Percentiles rank a stretch among this genome's conserved stretches.
Evolutionary conservation across 2,888 invertebrate species (phyloP).

Genomic region (Byasa hedistus): DNA sequence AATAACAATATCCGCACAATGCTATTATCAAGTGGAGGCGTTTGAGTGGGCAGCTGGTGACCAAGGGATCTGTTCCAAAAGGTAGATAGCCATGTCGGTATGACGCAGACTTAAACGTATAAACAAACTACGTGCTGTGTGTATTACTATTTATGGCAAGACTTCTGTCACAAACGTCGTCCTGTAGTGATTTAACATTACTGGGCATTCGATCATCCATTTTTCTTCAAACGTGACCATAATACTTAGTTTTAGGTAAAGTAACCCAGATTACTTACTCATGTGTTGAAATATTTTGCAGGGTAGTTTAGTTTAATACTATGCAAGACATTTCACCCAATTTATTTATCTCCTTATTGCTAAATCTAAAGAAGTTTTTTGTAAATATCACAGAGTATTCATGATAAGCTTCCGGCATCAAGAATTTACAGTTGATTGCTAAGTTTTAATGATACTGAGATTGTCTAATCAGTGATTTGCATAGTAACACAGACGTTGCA

Average conservation of each 20-base stretch:
- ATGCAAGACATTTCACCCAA: too few relatives aligned
- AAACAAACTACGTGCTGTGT: conserved; percentile 35
- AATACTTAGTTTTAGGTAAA: conserved; percentile 8
- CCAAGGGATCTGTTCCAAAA: conserved; percentile 56
- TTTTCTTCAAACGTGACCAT: conserved; percentile 37
- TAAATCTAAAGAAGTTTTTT: too few relatives aligned
- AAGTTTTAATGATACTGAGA: too few relatives aligned
- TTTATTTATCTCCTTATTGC: too few relatives aligned
- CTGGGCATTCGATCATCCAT: conserved; percentile 33
- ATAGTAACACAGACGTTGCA: too few relatives aligned
- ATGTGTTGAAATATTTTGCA: neutral
- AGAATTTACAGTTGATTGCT: too few relatives aligned
- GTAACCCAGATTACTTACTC: neutral
- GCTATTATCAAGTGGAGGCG: conserved; percentile 46
- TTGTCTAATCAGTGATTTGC: too few relatives aligned
- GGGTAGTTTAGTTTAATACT: too few relatives aligned
- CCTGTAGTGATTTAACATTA: conserved; percentile 43
- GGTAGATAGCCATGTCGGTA: conserved; percentile 50
- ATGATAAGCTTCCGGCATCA: too few relatives aligned
- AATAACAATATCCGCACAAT: conserved; percentile 28
- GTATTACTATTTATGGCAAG: conserved; percentile 65
- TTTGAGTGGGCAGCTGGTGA: conserved; percentile 47
- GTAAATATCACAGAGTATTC: too few relatives aligned
- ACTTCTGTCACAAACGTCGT: conserved; percentile 38
- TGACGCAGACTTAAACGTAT: conserved; percentile 55